A percentile compares a stretch with the other conserved stretches of the same genome.
Evolutionary conservation across 2,797 vertebrate species (phyloP).

Genomic region (Myotis planiceps): DNA sequence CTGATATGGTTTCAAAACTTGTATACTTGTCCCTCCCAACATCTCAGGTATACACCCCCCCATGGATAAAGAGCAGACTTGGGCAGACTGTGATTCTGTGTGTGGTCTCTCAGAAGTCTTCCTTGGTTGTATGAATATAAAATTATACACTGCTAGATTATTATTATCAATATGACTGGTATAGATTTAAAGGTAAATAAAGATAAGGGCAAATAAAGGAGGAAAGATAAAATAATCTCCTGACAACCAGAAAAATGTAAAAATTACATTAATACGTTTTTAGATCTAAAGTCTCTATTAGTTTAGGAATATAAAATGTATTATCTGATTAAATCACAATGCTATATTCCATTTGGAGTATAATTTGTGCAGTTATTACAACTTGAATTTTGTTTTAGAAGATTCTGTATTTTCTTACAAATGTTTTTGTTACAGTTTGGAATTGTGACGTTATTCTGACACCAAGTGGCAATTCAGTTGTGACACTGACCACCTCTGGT

Average conservation of each 20-base stretch:
- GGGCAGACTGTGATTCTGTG: not conserved
- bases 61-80: not conserved
- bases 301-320: not conserved
- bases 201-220: constrained; percentile 18
- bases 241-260: constrained; percentile 25
- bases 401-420: constrained; percentile 44
- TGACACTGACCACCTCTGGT: not conserved
- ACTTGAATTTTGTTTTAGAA: constrained; percentile 47
- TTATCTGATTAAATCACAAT: constrained; percentile 12
- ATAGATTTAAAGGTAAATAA: constrained; percentile 8
- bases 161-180: not conserved
- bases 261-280: not conserved
- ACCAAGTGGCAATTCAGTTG: not conserved
- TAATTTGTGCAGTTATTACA: not conserved
- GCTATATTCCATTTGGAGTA: not conserved
- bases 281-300: not conserved
- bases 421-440: not conserved
- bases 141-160: constrained; percentile 17
- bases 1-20: constrained; percentile 37
- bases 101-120: not conserved
- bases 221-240: constrained; percentile 48
- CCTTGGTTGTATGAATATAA: not conserved
- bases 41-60: not conserved
- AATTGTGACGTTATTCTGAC: constrained; percentile 44
- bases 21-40: not conserved